phyloP scores from a whole-genome alignment of 1,140 invertebrate species.

The Elysia chlorotica region DNA sequence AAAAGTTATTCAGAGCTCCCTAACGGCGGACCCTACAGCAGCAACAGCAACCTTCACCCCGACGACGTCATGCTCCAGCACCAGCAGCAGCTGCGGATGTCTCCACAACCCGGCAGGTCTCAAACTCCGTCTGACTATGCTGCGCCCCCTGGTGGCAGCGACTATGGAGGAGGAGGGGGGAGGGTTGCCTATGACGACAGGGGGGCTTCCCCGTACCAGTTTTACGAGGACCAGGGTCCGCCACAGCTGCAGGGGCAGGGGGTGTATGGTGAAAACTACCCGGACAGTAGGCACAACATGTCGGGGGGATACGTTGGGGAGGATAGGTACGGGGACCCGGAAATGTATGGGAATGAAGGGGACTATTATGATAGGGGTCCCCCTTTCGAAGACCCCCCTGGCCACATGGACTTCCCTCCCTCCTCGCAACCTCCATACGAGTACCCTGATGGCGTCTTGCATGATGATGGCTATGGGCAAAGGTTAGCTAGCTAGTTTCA shows the following conservation, averaged over 20 bases:
- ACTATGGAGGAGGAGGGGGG: not conserved
- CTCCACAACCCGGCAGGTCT: constrained; percentile 25
- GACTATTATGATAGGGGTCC: not conserved
- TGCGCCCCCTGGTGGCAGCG: not conserved
- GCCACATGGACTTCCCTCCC: too few relatives aligned
- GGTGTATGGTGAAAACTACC: too few relatives aligned
- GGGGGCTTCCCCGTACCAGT: too few relatives aligned
- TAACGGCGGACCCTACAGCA: not conserved
- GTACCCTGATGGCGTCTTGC: constrained; percentile 8
- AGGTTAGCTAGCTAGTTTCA: constrained; percentile 22
- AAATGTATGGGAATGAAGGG: not conserved
- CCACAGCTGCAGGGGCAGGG: too few relatives aligned
- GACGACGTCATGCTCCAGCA: too few relatives aligned
- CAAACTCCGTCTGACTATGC: constrained; percentile 11
- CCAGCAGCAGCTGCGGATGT: constrained; percentile 18
- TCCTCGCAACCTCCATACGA: not conserved
- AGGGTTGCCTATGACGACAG: too few relatives aligned
- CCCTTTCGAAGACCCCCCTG: not conserved
- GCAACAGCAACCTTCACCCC: constrained; percentile 25
- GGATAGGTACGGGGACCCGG: not conserved
- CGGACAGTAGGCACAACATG: too few relatives aligned
- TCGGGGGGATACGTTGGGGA: not conserved
- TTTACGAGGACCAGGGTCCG: too few relatives aligned
- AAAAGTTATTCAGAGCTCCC: constrained; percentile 9
- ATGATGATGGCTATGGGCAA: constrained; percentile 27